Evolutionary conservation across 2,888 invertebrate species (phyloP).

Genomic region (Pheosia gnoma): DNA sequence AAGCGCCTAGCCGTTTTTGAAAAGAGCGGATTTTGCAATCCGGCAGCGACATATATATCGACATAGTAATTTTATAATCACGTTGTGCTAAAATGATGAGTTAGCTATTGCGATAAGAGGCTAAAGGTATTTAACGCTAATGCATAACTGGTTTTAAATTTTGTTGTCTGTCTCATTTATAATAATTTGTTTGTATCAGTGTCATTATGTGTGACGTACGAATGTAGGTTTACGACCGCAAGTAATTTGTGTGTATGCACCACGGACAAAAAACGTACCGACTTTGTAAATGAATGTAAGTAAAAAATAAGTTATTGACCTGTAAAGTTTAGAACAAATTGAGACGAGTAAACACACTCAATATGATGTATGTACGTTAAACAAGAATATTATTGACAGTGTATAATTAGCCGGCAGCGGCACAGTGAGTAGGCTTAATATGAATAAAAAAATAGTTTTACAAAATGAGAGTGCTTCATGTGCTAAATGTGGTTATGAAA

Average conservation of each 20-base stretch:
- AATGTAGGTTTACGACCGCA: slow-evolving; percentile 1
- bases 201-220: not conserved
- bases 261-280: not conserved
- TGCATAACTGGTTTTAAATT: not conserved
- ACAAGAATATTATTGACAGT: not conserved
- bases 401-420: too few relatives aligned
- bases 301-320: not conserved
- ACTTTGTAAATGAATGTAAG: slow-evolving; percentile 2
- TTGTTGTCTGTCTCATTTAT: not conserved
- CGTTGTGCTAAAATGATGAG: too few relatives aligned
- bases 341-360: not conserved
- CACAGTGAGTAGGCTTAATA: too few relatives aligned
- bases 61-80: too few relatives aligned
- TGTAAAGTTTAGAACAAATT: not conserved
- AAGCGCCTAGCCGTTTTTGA: too few relatives aligned
- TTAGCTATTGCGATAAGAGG: too few relatives aligned
- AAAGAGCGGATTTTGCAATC: too few relatives aligned
- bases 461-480: too few relatives aligned
- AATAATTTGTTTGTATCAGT: not conserved
- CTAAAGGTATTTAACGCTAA: too few relatives aligned
- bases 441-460: too few relatives aligned
- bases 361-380: not conserved
- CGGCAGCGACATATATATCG: too few relatives aligned
- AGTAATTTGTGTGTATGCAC: not conserved
- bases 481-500: too few relatives aligned